Percentiles rank a stretch among this genome's conserved stretches.
phyloP scores from a whole-genome alignment of 23 tunicate species.

The Halocynthia roretzi region DNA sequence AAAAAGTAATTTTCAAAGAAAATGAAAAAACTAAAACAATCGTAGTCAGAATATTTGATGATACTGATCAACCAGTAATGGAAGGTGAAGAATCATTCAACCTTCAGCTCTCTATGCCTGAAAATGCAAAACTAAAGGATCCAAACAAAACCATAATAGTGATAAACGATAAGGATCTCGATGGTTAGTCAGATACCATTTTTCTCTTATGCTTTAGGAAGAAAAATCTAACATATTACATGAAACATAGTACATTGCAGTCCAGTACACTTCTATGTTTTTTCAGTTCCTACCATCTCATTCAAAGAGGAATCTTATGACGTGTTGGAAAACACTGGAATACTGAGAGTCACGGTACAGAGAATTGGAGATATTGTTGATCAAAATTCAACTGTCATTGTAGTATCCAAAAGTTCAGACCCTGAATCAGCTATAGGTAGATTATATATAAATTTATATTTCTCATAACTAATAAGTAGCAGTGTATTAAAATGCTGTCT shows the following conservation, averaged over 20 bases:
- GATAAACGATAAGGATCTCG: neutral
- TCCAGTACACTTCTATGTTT: too few species aligned
- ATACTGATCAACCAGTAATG: slow-evolving; percentile 1
- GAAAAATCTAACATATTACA: too few species aligned
- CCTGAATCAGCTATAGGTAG: too few species aligned
- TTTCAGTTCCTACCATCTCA: too few species aligned
- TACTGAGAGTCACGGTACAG: neutral
- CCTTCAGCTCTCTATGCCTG: neutral
- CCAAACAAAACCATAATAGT: slow-evolving; percentile 2
- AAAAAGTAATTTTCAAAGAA: neutral
- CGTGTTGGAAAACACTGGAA: slow-evolving; percentile 5
- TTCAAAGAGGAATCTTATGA: neutral
- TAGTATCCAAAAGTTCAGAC: too few species aligned
- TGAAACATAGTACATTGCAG: too few species aligned
- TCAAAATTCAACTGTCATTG: too few species aligned
- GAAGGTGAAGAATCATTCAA: slow-evolving; percentile 13
- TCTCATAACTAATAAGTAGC: too few species aligned
- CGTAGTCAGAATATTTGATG: neutral
- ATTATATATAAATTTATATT: too few species aligned
- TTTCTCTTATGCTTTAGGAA: too few species aligned
- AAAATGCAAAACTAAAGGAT: neutral
- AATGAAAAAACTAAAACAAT: neutral
- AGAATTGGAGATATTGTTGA: neutral
- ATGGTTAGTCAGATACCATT: neutral
- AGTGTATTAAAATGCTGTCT: too few species aligned